Conservation (phyloP, 2,113 vertebrate genomes). For the Zosterops japonicus region DNA sequence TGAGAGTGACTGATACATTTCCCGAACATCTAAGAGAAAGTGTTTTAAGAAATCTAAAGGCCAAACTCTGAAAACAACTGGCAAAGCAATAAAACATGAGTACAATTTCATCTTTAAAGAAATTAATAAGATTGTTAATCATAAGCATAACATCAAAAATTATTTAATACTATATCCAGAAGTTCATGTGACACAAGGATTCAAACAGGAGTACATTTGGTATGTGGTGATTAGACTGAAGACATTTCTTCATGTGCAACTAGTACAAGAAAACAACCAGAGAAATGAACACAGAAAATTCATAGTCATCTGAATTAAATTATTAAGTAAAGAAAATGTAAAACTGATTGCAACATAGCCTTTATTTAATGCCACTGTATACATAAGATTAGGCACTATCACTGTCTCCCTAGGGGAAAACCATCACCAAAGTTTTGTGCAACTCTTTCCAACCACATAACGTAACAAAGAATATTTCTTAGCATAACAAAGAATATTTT, state of each 20-base stretch:
- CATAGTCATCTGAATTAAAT: not conserved
- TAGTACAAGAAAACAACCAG: not conserved
- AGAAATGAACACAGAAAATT: not conserved
- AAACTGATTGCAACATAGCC: not conserved
- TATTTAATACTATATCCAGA: not conserved
- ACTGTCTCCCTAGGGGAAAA: not conserved
- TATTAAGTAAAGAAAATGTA: not conserved
- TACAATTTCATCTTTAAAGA: not conserved
- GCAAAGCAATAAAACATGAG: not conserved
- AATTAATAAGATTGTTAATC: not conserved
- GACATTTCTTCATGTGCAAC: not conserved
- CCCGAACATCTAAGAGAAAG: not conserved
- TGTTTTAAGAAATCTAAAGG: not conserved
- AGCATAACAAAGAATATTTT: not conserved
- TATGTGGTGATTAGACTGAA: not conserved
- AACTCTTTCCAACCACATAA: not conserved
- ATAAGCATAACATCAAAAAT: not conserved
- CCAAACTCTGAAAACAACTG: not conserved
- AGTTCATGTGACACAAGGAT: not conserved
- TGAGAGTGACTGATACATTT: not conserved
- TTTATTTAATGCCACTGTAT: not conserved
- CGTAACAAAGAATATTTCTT: not conserved
- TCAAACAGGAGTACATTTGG: not conserved
- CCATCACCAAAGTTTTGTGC: not conserved
- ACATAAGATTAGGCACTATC: not conserved